Conservation (phyloP, 2,113 vertebrate species). For the Tor tambroides region DNA sequence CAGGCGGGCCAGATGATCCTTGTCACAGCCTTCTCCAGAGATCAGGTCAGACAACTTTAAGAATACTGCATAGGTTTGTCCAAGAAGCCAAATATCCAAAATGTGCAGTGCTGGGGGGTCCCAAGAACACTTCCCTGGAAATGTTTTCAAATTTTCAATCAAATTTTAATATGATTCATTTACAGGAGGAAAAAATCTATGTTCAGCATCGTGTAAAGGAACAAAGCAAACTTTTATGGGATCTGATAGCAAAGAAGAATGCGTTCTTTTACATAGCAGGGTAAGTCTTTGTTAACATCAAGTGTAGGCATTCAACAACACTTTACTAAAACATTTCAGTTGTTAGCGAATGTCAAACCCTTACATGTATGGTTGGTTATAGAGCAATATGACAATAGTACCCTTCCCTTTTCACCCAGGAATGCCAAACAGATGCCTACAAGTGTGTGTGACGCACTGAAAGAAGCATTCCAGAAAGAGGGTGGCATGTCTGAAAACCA, state of each 20-base stretch:
- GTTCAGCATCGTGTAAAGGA: constrained; percentile 89
- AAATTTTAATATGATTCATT: background rate
- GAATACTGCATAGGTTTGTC: background rate
- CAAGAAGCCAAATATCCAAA: background rate
- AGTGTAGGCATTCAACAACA: background rate
- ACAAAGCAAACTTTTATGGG: constrained; percentile 81
- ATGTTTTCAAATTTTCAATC: background rate
- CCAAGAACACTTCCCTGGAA: background rate
- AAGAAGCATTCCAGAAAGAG: constrained; percentile 74
- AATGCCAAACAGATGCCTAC: constrained; percentile 90
- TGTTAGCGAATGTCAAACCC: background rate
- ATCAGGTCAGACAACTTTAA: constrained; percentile 81
- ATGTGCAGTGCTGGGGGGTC: no score
- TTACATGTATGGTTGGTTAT: background rate
- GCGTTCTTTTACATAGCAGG: constrained; percentile 90
- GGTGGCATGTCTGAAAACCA: constrained; percentile 77
- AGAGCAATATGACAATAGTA: background rate
- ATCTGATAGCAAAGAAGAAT: constrained; percentile 74
- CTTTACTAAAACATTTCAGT: background rate
- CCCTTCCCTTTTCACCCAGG: constrained; percentile 65
- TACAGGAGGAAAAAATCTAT: constrained; percentile 89
- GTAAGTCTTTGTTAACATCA: constrained; percentile 72
- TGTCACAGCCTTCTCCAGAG: constrained; percentile 92
- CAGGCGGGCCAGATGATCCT: constrained; percentile 76
- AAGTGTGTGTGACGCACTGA: constrained; percentile 80